These are phyloP conservation scores for Alsophila aescularia DNA, from an alignment of 2,888 invertebrate genomes.

Conservation along the genomic window DNA sequence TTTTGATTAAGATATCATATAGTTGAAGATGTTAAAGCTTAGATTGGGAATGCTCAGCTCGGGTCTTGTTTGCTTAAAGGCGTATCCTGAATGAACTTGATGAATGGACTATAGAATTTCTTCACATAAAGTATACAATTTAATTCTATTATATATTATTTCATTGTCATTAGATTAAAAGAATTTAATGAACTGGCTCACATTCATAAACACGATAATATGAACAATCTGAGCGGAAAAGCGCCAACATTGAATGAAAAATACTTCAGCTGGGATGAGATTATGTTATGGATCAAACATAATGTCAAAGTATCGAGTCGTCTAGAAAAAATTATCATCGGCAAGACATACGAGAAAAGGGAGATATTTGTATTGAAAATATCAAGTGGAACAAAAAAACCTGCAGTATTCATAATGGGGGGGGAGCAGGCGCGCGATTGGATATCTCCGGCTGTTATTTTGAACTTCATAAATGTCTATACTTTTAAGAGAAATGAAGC, in stretches of 20 bases:
- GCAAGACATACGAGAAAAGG: conserved; percentile 58
- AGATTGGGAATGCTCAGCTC: no score
- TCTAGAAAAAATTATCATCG: conserved; percentile 55
- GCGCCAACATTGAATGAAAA: conserved; percentile 25
- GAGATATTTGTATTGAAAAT: conserved; percentile 63
- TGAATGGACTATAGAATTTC: no score
- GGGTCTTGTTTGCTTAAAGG: no score
- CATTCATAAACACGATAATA: not conserved
- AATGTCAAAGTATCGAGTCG: conserved; percentile 39
- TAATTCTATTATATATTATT: not conserved
- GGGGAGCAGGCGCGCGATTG: conserved; percentile 73
- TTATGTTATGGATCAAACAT: conserved; percentile 51
- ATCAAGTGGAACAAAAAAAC: conserved; percentile 45
- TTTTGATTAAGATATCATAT: no score
- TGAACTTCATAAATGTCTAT: conserved; percentile 55
- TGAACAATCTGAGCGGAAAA: not conserved
- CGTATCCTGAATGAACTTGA: no score
- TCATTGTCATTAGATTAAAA: conserved; percentile 5
- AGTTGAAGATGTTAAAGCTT: no score
- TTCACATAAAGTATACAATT: no score
- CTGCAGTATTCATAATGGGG: conserved; percentile 64
- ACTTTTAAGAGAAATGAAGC: conserved; percentile 41
- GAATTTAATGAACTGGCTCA: conserved; percentile 10
- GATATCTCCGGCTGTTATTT: conserved; percentile 61
- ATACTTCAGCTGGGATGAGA: conserved; percentile 50